A percentile compares a stretch with the other conserved stretches of the same genome.
Evolutionary conservation across 2,113 vertebrate genomes (phyloP).

Genomic region (Petaurus breviceps): DNA sequence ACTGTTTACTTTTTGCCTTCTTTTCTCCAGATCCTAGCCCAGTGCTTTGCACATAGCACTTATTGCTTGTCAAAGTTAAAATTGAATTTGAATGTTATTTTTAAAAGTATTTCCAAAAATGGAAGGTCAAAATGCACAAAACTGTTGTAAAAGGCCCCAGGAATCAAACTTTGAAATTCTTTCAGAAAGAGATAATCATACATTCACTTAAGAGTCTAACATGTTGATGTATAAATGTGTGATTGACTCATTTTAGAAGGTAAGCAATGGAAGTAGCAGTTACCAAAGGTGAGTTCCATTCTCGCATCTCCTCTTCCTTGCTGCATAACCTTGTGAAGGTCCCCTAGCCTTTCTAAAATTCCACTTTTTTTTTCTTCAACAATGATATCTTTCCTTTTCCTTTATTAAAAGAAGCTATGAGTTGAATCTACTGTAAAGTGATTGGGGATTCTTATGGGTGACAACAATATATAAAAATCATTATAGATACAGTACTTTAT

Average conservation of each 20-base stretch:
- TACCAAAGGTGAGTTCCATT: not conserved
- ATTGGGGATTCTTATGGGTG: not conserved
- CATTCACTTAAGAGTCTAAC: not conserved
- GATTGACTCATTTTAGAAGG: not conserved
- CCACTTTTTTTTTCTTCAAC: not conserved
- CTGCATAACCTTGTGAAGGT: slow-evolving; percentile 2
- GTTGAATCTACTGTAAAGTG: not conserved
- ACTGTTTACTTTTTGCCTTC: not conserved
- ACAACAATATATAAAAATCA: not conserved
- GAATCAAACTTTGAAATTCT: not conserved
- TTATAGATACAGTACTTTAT: slow-evolving; percentile 4
- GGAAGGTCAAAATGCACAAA: not conserved
- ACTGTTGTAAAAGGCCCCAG: not conserved
- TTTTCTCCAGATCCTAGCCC: not conserved
- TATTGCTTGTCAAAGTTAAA: not conserved
- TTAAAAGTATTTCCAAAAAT: not conserved
- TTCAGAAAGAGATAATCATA: not conserved
- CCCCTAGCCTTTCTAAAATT: not conserved
- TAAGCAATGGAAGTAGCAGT: not conserved
- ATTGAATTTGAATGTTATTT: not conserved
- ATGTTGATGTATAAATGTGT: not conserved
- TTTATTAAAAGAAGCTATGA: slow-evolving; percentile 16
- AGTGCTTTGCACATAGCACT: not conserved
- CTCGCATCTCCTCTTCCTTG: not conserved
- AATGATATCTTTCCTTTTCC: slow-evolving; percentile 13